These are phyloP conservation scores for Drosophila sulfurigaster DNA, from an alignment of 1,140 invertebrate species.

Conservation along the genomic window DNA sequence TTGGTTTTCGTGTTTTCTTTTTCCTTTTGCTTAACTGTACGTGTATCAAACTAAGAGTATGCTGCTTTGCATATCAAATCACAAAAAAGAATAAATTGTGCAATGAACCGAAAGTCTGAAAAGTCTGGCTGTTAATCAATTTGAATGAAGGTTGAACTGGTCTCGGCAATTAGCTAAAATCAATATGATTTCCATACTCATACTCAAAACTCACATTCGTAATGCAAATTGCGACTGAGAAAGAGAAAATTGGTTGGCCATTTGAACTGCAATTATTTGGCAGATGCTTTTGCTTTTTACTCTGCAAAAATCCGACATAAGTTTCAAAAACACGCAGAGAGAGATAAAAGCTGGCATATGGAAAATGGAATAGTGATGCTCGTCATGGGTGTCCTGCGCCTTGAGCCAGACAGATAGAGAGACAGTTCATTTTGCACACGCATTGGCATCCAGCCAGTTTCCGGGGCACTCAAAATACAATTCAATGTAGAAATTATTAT, in stretches of 20 bases:
- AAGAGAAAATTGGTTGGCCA: slow-evolving; percentile 54
- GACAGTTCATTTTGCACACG: slow-evolving; percentile 64
- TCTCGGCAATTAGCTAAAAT: too few species aligned
- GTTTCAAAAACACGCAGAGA: background rate
- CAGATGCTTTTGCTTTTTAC: slow-evolving; percentile 50
- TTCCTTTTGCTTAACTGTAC: too few species aligned
- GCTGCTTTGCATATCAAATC: too few species aligned
- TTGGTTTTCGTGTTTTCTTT: too few species aligned
- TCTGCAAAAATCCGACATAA: slow-evolving; percentile 43
- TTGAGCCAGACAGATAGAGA: background rate
- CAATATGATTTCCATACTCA: too few species aligned
- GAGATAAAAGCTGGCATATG: slow-evolving; percentile 21
- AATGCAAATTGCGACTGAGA: too few species aligned
- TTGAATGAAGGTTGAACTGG: too few species aligned
- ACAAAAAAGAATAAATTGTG: too few species aligned
- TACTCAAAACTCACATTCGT: too few species aligned
- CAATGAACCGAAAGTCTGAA: too few species aligned
- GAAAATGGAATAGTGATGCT: slow-evolving; percentile 13
- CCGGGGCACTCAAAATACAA: slow-evolving; percentile 66
- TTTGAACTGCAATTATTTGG: slow-evolving; percentile 73
- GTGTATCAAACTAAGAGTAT: too few species aligned
- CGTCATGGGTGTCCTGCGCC: background rate
- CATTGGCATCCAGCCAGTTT: slow-evolving; percentile 56
- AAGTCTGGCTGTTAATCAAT: too few species aligned
- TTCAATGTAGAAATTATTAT: slow-evolving; percentile 78